Evolutionary conservation across 2,113 vertebrate genomes (phyloP), one percentile per base, ranked within the genome.

Genomic region (Turdus rufiventris): DNA sequence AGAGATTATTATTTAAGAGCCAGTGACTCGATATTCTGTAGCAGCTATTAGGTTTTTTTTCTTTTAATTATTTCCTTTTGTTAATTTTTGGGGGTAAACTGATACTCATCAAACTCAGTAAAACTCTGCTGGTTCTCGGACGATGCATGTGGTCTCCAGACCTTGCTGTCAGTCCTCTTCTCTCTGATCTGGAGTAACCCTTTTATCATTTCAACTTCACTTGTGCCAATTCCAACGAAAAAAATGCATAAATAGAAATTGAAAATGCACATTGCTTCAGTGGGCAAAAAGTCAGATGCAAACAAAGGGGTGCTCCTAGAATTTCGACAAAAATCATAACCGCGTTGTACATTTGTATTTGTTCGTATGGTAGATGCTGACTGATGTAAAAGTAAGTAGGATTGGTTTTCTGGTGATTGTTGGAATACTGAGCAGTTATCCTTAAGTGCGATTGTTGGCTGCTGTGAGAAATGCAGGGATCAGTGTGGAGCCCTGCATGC

Each of bases 101-200:
- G 85, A 83, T 93, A 85, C 71, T 71, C 23, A 0, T 74, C 62
- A 76, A 92, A 79, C 53, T 76, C 51, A 12, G 43, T 91, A 76
- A 75, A 94, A 80, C n/a, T 84, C 0, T 1, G 1, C 48, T 74
- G 50, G 63, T 76, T 73, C 33, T 86, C 4, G 33, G n/a, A 31
- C 3, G 1, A 47, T 66, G 89, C 93, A 90, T 95, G 93, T 97
- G 95, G 92, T 91, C 72, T 96, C 93, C 94, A 95, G 93, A 88
- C 76, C 67, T 36, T 11, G 79, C 88, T 91, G 85, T 94, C 90
- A 94, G 71, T 86, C 75, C 29, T 62, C 10, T 85, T 88, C 33
- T 75, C 77, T 95, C 91, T 96, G 91, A 94, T 97, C 90, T 95
- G 53, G 40, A 57, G 8, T 63, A 95, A 77, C 51, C 79, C 93